These are phyloP conservation scores for Lamellibrachia columna DNA, from an alignment of 2,888 invertebrate species.

Conservation along the genomic window DNA sequence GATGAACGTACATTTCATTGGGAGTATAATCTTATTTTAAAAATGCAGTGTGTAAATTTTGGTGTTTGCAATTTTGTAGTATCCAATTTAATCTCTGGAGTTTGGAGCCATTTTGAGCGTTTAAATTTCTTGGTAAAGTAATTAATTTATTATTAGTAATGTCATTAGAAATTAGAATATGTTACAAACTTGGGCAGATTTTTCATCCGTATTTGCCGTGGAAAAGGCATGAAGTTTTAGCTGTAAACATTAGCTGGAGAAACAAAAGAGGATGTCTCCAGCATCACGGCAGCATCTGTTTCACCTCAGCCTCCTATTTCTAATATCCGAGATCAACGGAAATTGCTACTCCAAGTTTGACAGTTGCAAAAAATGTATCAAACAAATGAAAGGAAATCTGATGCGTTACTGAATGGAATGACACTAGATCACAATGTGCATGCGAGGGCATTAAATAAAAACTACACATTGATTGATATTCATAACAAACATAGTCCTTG, in stretches of 20 bases:
- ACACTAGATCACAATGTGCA: not conserved
- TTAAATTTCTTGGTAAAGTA: not conserved
- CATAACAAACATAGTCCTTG: not conserved
- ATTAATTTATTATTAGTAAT: not conserved
- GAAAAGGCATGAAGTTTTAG: not conserved
- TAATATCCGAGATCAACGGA: not conserved
- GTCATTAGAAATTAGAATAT: not conserved
- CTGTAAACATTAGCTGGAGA: not conserved
- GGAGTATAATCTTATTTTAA: not conserved
- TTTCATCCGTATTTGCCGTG: not conserved
- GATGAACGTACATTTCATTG: not conserved
- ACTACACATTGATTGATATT: not conserved
- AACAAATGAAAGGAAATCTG: not conserved
- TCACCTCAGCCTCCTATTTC: not conserved
- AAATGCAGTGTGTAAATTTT: not conserved
- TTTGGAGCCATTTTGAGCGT: not conserved
- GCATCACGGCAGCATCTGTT: not conserved
- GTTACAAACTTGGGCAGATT: not conserved
- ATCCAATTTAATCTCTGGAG: not conserved
- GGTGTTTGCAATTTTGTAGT: not conserved
- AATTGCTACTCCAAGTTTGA: not conserved
- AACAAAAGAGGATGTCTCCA: not conserved
- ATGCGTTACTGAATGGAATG: not conserved
- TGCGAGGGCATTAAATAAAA: not conserved
- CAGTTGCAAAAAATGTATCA: not conserved